Base-by-base conservation (phyloP, 2,113 vertebrate genomes). In the Raja brachyura region DNA sequence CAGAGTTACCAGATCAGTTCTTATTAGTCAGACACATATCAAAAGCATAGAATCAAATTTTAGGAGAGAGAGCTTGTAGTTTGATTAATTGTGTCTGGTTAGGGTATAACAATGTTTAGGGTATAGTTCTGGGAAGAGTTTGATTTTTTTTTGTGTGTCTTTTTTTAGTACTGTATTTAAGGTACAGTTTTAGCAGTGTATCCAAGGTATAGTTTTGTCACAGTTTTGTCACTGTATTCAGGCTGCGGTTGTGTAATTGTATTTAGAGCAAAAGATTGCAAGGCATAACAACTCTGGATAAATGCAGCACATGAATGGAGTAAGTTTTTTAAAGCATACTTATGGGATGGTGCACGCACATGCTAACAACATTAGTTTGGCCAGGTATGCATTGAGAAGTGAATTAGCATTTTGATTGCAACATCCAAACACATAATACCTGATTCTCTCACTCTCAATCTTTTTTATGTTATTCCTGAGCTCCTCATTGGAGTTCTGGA, bases 361-460 rank as follows among this genome's bases (percentile, higher is more conserved):
- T 73, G 70, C 0, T 1, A 73, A 73, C 18, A 73, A 3, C 18
- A 73, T 22, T 56, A 83, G 59, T 33, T 88, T 88, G 59, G n/a
- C 1, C 61, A 63, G 63, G n/a, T 88, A 31, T 16, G 70, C 70
- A 25, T 73, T 73, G 70, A 16, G 18, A 20, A 0, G 10, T 68
- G 18, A 0, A 73, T 20, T 16, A 4, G 2, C 22, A 8, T 39
- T 2, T 74, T 93, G 39, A 59, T 3, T 18, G 73, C 20, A n/a
- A 25, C 20, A 25, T 66, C 10, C 11, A 48, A 7, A 0, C 54
- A 20, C 22, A 33, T 22, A 70, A 73, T 93, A 98, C 98, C 97
- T 97, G 96, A 95, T 97, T 94, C 95, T 97, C 93, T 98, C 97
- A n/a, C 95, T 96, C 94, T 97, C 96, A 0, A 94, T 94, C 93